phyloP scores from a whole-genome alignment of 2,888 invertebrate species.

The Apantesis nais region DNA sequence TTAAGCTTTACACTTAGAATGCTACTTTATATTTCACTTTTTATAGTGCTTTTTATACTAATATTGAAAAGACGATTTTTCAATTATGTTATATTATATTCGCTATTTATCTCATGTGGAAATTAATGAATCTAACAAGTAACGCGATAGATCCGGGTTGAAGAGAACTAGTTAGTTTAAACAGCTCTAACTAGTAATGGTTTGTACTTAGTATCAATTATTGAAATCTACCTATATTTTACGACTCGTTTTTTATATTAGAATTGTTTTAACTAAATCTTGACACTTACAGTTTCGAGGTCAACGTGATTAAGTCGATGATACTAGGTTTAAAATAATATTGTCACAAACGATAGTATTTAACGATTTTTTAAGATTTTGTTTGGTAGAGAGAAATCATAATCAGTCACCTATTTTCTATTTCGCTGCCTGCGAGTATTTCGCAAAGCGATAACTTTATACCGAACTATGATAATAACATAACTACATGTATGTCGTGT shows the following conservation, averaged over 20 bases:
- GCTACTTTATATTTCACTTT: too few species aligned
- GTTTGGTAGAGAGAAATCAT: conserved; percentile 19
- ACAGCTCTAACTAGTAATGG: conserved; percentile 45
- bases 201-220: conserved; percentile 36
- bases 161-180: conserved; percentile 64
- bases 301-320: conserved; percentile 18
- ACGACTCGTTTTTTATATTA: conserved; percentile 24
- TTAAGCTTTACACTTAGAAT: too few species aligned
- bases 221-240: conserved; percentile 44
- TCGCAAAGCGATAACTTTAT: conserved; percentile 41
- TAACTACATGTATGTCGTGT: conserved; percentile 41
- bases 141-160: conserved; percentile 77
- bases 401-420: conserved; percentile 19
- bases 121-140: conserved; percentile 24
- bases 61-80: too few species aligned
- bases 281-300: conserved; percentile 18
- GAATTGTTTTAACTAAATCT: conserved; percentile 19
- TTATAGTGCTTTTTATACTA: too few species aligned
- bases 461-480: conserved; percentile 42
- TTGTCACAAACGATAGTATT: not conserved
- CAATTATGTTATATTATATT: conserved; percentile 7
- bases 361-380: not conserved
- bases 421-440: conserved; percentile 28
- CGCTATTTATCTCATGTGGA: conserved; percentile 15
- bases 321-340: not conserved